Evolutionary conservation across 2,113 vertebrate species (phyloP).

Genomic region (Sus scrofa): DNA sequence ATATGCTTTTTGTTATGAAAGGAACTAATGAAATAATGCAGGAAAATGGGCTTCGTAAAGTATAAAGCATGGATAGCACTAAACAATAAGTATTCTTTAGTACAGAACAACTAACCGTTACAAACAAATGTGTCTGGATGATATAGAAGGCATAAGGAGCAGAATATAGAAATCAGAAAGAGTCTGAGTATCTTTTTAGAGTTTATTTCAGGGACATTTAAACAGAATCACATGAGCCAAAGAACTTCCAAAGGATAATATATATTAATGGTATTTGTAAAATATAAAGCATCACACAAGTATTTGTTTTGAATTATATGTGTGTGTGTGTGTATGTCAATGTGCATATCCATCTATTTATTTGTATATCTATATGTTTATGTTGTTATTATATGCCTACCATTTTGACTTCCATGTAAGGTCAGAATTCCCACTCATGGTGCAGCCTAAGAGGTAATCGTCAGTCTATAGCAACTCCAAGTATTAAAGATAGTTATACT

Average conservation of each 20-base stretch:
- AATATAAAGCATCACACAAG: background rate
- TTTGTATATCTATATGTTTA: background rate
- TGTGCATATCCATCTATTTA: background rate
- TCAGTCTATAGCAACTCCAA: background rate
- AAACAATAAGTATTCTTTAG: background rate
- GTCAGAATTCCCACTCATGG: background rate
- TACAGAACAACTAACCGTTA: background rate
- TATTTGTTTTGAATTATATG: background rate
- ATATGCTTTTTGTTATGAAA: constrained; percentile 57
- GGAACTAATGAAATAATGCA: constrained; percentile 55
- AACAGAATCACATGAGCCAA: background rate
- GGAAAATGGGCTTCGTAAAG: constrained; percentile 39
- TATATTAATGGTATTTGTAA: constrained; percentile 8
- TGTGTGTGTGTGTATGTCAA: background rate
- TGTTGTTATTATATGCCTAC: background rate
- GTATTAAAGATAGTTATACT: background rate
- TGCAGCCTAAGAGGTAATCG: background rate
- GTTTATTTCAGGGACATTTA: constrained; percentile 23
- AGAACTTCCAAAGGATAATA: background rate
- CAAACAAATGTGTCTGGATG: background rate
- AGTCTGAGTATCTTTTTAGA: background rate
- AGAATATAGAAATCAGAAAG: constrained; percentile 20
- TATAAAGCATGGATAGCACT: background rate
- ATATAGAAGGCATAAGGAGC: background rate
- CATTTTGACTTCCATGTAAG: background rate